Evolutionary conservation across 2,113 vertebrate species (phyloP).

Genomic region (Choloepus hoffmanni): DNA sequence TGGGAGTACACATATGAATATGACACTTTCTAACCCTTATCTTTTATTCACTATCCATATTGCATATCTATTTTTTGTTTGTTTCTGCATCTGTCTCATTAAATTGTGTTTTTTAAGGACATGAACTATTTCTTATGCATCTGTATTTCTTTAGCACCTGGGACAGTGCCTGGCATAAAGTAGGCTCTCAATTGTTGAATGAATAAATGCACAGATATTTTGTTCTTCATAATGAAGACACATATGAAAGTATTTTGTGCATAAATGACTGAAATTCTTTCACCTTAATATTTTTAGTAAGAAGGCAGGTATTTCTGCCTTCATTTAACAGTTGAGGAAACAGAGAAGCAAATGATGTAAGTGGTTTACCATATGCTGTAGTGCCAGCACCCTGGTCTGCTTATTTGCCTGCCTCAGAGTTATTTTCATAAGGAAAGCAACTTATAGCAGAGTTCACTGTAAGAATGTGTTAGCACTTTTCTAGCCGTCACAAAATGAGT

Average conservation of each 20-base stretch:
- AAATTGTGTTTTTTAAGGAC: not conserved
- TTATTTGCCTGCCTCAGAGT: not conserved
- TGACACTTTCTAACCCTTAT: not conserved
- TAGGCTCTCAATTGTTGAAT: not conserved
- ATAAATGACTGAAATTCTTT: not conserved
- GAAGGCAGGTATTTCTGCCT: not conserved
- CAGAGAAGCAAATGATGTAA: not conserved
- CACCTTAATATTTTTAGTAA: not conserved
- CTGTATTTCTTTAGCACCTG: not conserved
- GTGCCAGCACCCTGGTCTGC: not conserved
- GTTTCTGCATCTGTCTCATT: not conserved
- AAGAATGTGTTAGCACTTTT: not conserved
- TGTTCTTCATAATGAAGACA: not conserved
- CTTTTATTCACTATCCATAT: not conserved
- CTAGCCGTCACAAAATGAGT: not conserved
- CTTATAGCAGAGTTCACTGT: not conserved
- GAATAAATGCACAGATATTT: not conserved
- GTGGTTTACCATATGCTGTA: not conserved
- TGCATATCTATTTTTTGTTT: not conserved
- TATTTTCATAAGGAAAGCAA: not conserved
- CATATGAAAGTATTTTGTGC: not conserved
- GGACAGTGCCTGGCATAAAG: not conserved
- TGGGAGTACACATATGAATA: not conserved
- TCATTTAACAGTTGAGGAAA: not conserved
- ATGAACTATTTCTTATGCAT: not conserved